A percentile compares a stretch with the other conserved stretches of the same genome.
These are phyloP conservation scores for Zosterops japonicus DNA, from an alignment of 2,113 vertebrate genomes.

Conservation along the genomic window DNA sequence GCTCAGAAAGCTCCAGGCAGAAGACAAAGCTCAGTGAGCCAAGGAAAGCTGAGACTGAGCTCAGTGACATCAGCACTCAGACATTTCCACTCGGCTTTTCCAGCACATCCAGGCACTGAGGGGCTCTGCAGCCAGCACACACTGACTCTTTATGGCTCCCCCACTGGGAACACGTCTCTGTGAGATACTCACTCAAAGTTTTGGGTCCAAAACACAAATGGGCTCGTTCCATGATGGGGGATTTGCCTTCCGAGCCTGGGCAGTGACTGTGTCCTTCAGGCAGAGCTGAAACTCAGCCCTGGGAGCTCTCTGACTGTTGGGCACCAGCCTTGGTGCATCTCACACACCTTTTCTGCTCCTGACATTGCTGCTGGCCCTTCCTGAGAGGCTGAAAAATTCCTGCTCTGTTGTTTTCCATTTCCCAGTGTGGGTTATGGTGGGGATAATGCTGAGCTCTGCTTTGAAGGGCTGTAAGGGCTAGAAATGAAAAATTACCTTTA, in stretches of 20 bases:
- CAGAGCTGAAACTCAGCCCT: not conserved
- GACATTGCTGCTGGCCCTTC: not conserved
- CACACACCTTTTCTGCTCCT: not conserved
- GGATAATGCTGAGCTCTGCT: not conserved
- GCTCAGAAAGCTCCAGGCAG: constrained; percentile 1
- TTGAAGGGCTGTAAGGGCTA: not conserved
- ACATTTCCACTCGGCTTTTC: not conserved
- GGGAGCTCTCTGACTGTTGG: not conserved
- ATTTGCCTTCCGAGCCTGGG: not conserved
- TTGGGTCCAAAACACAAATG: not conserved
- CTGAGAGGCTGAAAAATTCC: not conserved
- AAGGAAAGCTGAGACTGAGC: not conserved
- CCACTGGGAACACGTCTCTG: not conserved
- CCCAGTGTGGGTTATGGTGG: not conserved
- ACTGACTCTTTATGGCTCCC: not conserved
- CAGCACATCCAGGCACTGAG: not conserved
- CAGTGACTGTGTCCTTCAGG: not conserved
- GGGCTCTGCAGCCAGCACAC: not conserved
- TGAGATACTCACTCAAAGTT: not conserved
- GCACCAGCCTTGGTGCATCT: not conserved
- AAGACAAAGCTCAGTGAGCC: constrained; percentile 1
- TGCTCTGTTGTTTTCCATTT: not conserved
- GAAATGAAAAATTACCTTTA: not conserved
- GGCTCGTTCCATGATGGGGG: not conserved
- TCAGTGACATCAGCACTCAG: constrained; percentile 30